Evolutionary conservation across 2,888 invertebrate genomes (phyloP).

Genomic region (Drosophila percnosoma): DNA sequence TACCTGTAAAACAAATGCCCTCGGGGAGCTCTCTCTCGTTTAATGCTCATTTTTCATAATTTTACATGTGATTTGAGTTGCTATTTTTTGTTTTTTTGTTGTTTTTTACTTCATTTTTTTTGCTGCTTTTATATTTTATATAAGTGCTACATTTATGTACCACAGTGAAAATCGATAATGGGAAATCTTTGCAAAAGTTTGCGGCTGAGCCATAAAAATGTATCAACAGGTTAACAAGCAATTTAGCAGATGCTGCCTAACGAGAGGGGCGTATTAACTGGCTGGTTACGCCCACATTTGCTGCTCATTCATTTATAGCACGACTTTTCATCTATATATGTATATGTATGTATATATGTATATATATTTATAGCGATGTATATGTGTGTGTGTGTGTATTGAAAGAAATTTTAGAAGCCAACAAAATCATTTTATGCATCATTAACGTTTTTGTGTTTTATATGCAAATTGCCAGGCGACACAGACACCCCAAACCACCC

Average conservation of each 20-base stretch:
- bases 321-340: constrained; percentile 45
- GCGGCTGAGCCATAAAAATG: constrained; percentile 54
- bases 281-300: constrained; percentile 38
- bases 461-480: constrained; percentile 68
- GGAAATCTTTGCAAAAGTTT: constrained; percentile 46
- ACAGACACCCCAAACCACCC: not conserved
- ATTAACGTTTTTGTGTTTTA: constrained; percentile 81
- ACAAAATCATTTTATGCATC: constrained; percentile 80
- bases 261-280: constrained; percentile 31
- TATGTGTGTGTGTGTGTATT: constrained; percentile 13
- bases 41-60: constrained; percentile 73
- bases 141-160: not conserved
- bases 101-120: not conserved
- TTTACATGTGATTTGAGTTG: constrained; percentile 71
- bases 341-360: constrained; percentile 2
- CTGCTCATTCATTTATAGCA: constrained; percentile 74
- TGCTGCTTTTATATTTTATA: constrained; percentile 2
- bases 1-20: constrained; percentile 46
- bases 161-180: constrained; percentile 63
- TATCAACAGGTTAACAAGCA: constrained; percentile 79
- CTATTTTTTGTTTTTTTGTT: constrained; percentile 2
- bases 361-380: not conserved
- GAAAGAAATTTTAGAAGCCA: constrained; percentile 76
- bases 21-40: constrained; percentile 43
- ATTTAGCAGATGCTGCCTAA: constrained; percentile 53